Percentiles rank a stretch among this genome's conserved stretches.
Conservation (phyloP, 2,888 invertebrate species). For the Drosophila paranaensis region DNA sequence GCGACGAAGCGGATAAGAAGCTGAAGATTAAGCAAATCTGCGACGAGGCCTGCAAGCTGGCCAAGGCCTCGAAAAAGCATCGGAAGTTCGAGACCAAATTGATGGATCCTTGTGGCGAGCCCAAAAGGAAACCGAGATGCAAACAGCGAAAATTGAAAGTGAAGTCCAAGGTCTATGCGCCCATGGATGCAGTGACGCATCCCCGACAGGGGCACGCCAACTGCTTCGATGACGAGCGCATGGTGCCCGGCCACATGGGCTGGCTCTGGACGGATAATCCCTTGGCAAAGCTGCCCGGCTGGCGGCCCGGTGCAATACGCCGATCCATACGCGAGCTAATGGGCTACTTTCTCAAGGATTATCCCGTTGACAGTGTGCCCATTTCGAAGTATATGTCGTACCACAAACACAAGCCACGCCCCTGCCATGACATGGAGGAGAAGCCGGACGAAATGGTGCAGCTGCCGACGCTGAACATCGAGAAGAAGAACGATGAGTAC, state of each 20-base stretch:
- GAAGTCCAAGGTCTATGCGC: constrained; percentile 49
- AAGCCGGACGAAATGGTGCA: constrained; percentile 66
- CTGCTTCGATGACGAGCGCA: constrained; percentile 83
- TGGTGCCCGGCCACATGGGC: constrained; percentile 88
- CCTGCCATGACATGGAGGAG: constrained; percentile 83
- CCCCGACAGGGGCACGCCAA: constrained; percentile 84
- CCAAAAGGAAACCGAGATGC: constrained; percentile 13
- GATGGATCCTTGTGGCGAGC: neutral
- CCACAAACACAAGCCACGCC: constrained; percentile 35
- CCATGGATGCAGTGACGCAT: constrained; percentile 9
- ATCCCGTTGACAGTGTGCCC: constrained; percentile 79
- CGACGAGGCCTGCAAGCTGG: constrained; percentile 55
- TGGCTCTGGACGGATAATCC: constrained; percentile 87
- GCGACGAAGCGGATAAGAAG: constrained; percentile 2
- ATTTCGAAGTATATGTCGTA: constrained; percentile 77
- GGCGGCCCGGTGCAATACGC: constrained; percentile 83
- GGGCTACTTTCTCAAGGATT: constrained; percentile 83
- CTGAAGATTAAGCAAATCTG: constrained; percentile 50
- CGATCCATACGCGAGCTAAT: constrained; percentile 82
- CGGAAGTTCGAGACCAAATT: neutral
- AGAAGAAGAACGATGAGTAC: constrained; percentile 88
- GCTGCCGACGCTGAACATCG: constrained; percentile 88
- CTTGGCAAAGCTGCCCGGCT: constrained; percentile 69
- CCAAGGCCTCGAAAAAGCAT: constrained; percentile 21
- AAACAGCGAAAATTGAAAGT: constrained; percentile 2